Conservation (phyloP, 2,888 invertebrate species). For the Petrolisthes manimaculis region DNA sequence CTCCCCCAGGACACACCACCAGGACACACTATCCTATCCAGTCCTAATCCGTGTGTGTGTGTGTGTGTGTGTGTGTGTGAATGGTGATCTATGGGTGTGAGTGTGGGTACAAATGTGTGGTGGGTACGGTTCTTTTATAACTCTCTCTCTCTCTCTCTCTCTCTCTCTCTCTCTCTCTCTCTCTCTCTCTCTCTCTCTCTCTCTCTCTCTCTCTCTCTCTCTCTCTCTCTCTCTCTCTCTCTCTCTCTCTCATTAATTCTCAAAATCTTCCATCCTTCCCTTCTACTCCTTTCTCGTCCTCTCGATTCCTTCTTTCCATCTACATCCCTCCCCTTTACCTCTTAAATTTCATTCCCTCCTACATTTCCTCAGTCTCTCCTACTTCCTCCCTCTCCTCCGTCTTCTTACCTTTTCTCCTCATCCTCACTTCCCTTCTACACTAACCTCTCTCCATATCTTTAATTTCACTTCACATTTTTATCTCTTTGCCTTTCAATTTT, state of each 20-base stretch:
- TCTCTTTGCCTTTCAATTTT: too few relatives aligned
- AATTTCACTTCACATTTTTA: too few relatives aligned
- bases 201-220: slow-evolving; percentile 18
- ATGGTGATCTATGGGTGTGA: too few relatives aligned
- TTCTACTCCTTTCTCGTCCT: neutral
- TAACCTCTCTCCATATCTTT: neutral
- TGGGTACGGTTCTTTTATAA: neutral
- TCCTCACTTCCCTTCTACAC: neutral
- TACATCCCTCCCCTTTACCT: neutral
- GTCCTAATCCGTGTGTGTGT: neutral
- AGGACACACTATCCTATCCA: neutral
- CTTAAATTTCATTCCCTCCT: neutral
- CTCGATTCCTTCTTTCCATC: neutral
- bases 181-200: neutral
- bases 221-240: slow-evolving; percentile 5
- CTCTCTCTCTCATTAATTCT: neutral
- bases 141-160: neutral
- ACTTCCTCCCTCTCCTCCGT: neutral
- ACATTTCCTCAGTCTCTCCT: neutral
- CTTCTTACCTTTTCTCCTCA: too few relatives aligned
- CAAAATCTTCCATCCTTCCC: neutral
- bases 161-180: neutral
- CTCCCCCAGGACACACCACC: neutral
- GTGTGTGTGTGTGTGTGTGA: slow-evolving; percentile 1
- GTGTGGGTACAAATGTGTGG: neutral